Evolutionary conservation across 2,888 invertebrate species (phyloP).

Genomic region (Aphodius sticticus): DNA sequence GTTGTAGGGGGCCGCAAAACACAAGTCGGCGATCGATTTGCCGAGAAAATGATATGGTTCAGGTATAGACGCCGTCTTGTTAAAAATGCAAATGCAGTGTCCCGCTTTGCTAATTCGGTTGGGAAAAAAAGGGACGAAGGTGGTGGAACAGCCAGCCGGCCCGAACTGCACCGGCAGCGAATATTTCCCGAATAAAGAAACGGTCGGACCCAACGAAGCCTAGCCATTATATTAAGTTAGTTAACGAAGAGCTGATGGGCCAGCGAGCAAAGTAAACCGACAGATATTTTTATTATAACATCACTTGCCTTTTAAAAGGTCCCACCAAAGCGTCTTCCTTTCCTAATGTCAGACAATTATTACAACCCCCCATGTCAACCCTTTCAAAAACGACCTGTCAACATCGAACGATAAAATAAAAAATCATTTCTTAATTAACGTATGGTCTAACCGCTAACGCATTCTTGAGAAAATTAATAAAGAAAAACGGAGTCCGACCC

Average conservation of each 20-base stretch:
- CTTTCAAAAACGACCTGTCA: conserved; percentile 20
- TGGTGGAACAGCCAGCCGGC: neutral
- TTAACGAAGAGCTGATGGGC: conserved; percentile 57
- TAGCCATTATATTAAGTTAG: conserved; percentile 57
- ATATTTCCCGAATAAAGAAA: conserved; percentile 48
- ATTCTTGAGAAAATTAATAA: no score
- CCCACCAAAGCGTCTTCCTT: neutral
- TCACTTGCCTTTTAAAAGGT: neutral
- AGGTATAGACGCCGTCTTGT: neutral
- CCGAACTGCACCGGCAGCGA: conserved; percentile 45
- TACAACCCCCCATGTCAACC: neutral
- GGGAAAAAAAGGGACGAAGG: neutral
- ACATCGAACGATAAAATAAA: neutral
- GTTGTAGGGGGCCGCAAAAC: neutral
- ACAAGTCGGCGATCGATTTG: neutral
- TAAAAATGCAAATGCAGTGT: conserved; percentile 4
- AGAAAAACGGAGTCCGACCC: no score
- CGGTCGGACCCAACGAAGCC: conserved; percentile 48
- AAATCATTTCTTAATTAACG: no score
- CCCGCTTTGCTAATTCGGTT: neutral
- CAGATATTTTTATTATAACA: conserved; percentile 29
- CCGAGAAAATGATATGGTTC: neutral
- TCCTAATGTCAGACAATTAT: neutral
- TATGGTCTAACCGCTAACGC: no score
- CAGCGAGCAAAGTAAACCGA: conserved; percentile 57